These are phyloP conservation scores for Sebastes itinus DNA, from an alignment of 2,797 vertebrate genomes.

Conservation along the genomic window DNA sequence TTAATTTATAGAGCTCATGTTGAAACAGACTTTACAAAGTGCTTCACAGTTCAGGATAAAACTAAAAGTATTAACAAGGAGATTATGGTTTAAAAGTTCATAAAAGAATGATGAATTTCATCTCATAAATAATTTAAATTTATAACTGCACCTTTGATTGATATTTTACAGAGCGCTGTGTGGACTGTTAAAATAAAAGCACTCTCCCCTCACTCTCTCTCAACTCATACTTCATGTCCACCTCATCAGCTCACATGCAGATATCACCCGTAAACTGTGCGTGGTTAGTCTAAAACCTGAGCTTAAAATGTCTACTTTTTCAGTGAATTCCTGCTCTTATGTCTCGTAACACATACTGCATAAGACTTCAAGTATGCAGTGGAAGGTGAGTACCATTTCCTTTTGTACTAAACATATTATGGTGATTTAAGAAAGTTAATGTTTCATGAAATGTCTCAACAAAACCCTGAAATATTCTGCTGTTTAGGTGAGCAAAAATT, in stretches of 20 bases:
- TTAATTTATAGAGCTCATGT: not conserved
- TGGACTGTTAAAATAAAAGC: fast-evolving
- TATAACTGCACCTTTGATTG: too few relatives aligned
- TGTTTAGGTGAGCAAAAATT: not conserved
- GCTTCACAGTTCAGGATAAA: not conserved
- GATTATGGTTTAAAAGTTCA: not conserved
- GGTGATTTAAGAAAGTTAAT: not conserved
- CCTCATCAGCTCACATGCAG: not conserved
- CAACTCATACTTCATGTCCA: not conserved
- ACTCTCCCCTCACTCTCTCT: not conserved
- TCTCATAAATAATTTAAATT: too few relatives aligned
- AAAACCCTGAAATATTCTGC: not conserved
- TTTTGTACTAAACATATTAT: not conserved
- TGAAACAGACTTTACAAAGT: not conserved
- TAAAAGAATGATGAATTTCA: not conserved
- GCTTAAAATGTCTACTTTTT: too few relatives aligned
- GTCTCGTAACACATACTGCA: not conserved
- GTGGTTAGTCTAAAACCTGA: too few relatives aligned
- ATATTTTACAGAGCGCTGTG: too few relatives aligned
- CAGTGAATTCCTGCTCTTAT: not conserved
- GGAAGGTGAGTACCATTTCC: not conserved
- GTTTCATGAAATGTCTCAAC: not conserved
- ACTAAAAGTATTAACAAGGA: not conserved
- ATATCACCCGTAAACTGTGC: too few relatives aligned
- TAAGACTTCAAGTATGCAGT: not conserved